Conservation (phyloP, 2,113 vertebrate genomes). For the Vulpes lagopus region DNA sequence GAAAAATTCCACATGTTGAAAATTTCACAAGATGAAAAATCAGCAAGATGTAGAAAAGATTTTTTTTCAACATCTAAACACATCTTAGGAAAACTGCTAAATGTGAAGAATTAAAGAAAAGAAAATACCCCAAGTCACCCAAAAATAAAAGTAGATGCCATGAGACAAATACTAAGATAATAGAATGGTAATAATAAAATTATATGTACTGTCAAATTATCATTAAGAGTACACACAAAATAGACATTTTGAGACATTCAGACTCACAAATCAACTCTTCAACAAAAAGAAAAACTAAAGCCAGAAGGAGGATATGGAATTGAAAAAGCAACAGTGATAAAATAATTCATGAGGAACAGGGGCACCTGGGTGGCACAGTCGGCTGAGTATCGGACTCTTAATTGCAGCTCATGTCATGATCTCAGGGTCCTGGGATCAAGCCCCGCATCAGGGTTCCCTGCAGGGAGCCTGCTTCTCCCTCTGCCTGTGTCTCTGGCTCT, state of each 20-base stretch:
- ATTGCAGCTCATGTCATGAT: too few relatives aligned
- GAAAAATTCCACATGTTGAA: neutral
- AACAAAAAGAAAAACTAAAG: neutral
- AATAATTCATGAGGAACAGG: neutral
- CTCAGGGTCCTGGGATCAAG: too few relatives aligned
- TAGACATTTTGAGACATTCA: neutral
- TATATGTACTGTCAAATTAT: neutral
- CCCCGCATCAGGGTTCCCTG: too few relatives aligned
- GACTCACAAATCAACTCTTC: neutral
- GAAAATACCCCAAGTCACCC: neutral
- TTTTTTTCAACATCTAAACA: neutral
- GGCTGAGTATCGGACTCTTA: too few relatives aligned
- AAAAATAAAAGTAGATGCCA: neutral
- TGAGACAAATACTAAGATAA: neutral
- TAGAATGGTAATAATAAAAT: neutral
- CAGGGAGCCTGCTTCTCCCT: too few relatives aligned
- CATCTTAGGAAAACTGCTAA: neutral
- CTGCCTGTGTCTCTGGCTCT: too few relatives aligned
- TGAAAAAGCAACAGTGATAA: neutral
- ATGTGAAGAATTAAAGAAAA: neutral
- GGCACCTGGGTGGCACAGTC: too few relatives aligned
- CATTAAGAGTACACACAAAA: neutral
- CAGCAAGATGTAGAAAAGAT: neutral
- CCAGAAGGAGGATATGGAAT: neutral
- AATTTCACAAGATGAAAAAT: neutral